Evolutionary conservation across 1,140 invertebrate genomes (phyloP).

Genomic region (Psix sp.): DNA sequence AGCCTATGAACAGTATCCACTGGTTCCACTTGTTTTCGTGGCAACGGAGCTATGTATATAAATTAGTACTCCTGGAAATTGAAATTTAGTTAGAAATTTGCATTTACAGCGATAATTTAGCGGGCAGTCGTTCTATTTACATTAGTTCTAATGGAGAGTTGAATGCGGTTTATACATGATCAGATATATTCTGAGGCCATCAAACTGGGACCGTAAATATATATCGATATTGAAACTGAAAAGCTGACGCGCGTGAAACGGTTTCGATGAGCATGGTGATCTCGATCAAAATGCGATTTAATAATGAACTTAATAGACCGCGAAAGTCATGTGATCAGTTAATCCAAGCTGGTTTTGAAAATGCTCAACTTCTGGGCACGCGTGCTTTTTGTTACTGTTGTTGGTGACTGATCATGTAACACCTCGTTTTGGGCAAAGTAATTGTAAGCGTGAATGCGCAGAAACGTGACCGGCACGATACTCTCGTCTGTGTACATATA

Average conservation of each 20-base stretch:
- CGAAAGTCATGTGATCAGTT: background rate
- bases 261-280: constrained; percentile 4
- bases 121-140: constrained; percentile 35
- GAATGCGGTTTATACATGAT: constrained; percentile 36
- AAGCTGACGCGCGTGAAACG: constrained; percentile 7
- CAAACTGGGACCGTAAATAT: constrained; percentile 15
- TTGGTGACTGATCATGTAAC: constrained; percentile 50
- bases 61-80: constrained; percentile 27
- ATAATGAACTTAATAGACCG: too few species aligned
- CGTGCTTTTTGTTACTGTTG: constrained; percentile 36
- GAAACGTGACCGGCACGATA: constrained; percentile 43
- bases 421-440: constrained; percentile 50
- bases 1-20: too few species aligned
- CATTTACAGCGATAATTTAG: constrained; percentile 39
- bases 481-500: constrained; percentile 37
- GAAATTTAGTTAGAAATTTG: constrained; percentile 41
- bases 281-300: too few species aligned
- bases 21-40: too few species aligned
- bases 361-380: constrained; percentile 14
- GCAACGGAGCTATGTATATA: too few species aligned
- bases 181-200: constrained; percentile 26
- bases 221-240: constrained; percentile 10
- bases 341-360: background rate
- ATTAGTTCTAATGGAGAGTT: constrained; percentile 43
- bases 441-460: constrained; percentile 46